Evolutionary conservation across 2,797 vertebrate species (phyloP), one percentile per base, ranked within the genome.

Genomic region (Sparus aurata): DNA sequence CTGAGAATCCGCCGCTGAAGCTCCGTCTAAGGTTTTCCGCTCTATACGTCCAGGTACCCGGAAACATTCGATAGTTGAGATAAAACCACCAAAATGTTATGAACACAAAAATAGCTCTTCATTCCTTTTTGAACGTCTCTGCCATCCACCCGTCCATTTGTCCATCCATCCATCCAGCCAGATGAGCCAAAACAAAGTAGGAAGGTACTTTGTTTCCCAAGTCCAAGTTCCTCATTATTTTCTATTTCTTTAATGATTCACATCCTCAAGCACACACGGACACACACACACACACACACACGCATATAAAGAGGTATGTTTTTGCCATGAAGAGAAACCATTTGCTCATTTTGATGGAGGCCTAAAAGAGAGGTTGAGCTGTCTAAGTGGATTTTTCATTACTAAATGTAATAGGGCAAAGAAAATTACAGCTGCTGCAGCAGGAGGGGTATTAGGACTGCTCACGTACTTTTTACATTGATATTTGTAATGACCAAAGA

Each of bases 361-460:
- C 95, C 96, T 96, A 94, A 95, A 86, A 95, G 92, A 88, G 82
- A 95, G 89, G 91, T 93, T 89, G 92, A 93, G 93, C 93, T 95
- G 92, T 93, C 85, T 89, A 85, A 96, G 91, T 95, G 95, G 95
- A 95, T 97, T 97, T 94, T 98, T 97, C 96, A 98, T 97, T 98
- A 97, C 90, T 89, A 82, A 95, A 95, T 93, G 91, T 96, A 97
- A 97, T 96, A 96, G 92, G 90, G 84, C 90, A 91, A 88, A 93
- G 95, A 92, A 94, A 94, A 94, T 96, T 96, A 96, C 96, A 97
- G 94, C 95, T 96, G 95, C 95, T 85, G 61, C 76, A 78, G 88
- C 81, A 83, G 86, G 73, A 91, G 68, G 93, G 93, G 94, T 94
- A 94, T 96, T 90, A 89, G 94, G 85, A 89, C 92, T 91, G 92